phyloP scores from a whole-genome alignment of 2,797 vertebrate genomes.

The Eulemur rubriventer region DNA sequence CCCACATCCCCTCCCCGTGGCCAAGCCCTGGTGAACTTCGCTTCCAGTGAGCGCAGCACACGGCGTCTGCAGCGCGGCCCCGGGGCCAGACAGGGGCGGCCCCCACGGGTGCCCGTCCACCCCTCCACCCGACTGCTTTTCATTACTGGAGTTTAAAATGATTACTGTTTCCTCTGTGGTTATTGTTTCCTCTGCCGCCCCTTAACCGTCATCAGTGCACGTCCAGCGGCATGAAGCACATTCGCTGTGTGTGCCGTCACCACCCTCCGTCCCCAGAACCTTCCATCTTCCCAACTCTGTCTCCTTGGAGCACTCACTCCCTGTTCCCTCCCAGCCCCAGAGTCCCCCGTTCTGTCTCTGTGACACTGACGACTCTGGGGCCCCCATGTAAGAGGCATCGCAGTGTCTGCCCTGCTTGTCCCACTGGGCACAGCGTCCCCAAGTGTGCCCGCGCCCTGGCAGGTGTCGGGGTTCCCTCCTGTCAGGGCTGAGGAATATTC shows the following conservation, averaged over 20 bases:
- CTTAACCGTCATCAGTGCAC: fast-evolving
- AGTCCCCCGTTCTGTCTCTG: fast-evolving
- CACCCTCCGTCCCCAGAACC: fast-evolving
- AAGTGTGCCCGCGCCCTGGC: no score
- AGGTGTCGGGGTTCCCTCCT: no score
- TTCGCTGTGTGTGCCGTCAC: neutral
- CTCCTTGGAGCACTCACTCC: fast-evolving
- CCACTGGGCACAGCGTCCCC: neutral
- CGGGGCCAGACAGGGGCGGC: no score
- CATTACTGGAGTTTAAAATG: neutral
- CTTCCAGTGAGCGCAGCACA: no score
- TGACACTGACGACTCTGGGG: neutral
- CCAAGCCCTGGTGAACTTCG: neutral
- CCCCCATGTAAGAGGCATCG: no score
- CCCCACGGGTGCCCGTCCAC: no score
- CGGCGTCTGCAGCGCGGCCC: no score
- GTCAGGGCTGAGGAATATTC: no score
- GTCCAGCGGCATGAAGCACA: neutral
- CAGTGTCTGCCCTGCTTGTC: neutral
- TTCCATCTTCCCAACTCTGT: neutral
- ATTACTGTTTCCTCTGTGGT: neutral
- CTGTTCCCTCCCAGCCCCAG: neutral
- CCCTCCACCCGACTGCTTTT: neutral
- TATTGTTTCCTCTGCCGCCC: no score
- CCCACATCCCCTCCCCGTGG: neutral